Percentiles rank a stretch among this genome's conserved stretches.
phyloP scores from a whole-genome alignment of 2,113 vertebrate genomes.

The Clupea harengus region DNA sequence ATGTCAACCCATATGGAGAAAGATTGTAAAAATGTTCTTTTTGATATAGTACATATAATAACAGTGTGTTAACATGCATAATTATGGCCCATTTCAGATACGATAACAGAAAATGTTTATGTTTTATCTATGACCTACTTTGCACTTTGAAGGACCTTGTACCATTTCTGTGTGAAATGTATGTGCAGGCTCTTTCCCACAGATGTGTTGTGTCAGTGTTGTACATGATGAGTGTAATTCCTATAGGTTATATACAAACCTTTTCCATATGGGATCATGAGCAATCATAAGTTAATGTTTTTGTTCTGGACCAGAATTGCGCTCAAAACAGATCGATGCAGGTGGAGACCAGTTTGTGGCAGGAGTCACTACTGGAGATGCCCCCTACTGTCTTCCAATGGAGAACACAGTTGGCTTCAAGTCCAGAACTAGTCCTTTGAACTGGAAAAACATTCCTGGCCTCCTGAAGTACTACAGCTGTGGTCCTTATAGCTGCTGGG shows the following conservation, averaged over 20 bases:
- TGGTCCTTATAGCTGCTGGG: constrained; percentile 42
- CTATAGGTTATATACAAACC: not conserved
- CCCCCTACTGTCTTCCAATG: not conserved
- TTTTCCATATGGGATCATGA: not conserved
- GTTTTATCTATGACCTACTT: not conserved
- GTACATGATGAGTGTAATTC: not conserved
- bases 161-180: no score
- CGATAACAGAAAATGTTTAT: no score
- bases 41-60: no score
- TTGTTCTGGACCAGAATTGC: not conserved
- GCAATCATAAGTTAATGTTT: not conserved
- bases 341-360: constrained; percentile 22
- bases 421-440: not conserved
- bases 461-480: constrained; percentile 44
- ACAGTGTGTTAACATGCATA: no score
- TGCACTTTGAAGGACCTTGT: not conserved
- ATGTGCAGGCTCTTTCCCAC: no score
- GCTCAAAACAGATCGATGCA: not conserved
- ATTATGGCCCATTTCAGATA: no score
- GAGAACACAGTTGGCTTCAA: not conserved
- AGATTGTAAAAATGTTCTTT: no score
- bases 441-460: not conserved
- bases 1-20: no score
- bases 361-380: not conserved
- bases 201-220: no score